Evolutionary conservation across 2,113 vertebrate species (phyloP), one percentile per base, ranked within the genome.

Genomic region (Trematomus loennbergii): DNA sequence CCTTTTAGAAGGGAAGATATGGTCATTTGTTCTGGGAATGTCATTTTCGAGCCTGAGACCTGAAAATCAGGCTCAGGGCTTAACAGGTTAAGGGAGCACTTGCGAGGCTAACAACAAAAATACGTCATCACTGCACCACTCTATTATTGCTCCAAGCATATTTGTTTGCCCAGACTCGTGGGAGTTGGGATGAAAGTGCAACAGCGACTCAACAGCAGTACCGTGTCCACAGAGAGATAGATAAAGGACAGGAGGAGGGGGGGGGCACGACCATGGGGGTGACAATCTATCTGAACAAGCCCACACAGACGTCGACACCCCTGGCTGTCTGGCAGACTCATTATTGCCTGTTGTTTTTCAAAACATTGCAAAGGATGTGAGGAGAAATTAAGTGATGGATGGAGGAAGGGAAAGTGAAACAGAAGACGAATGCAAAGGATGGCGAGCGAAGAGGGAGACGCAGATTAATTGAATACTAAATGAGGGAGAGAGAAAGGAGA

Each of bases 271-370:
- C 36, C 58, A 22, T 12, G 18, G 11, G 29, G 49, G 36, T 25
- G 71, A 68, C 57, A 53, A 48, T 68, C 68, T 54, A 75, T 75
- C 49, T 81, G 20, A 29, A 60, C 46, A 46, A 29, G 20, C 55
- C 36, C 25, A 60, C 64, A 60, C 64, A 69, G 48, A 17, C 20
- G 58, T 54, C 33, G n/a, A 74, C 54, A 43, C 54, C 63, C 43
- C 29, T 43, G 36, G 64, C 57, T 53, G 75, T 53, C 57, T 73
- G 57, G 55, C 25, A 59, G 55, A 74, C 62, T 74, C 48, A 73
- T 81, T 48, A 74, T 55, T 52, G 53, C 46, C 25, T 18, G 64
- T 61, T 69, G 64, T 62, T 70, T 63, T 33, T 61, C 65, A 61
- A 49, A 69, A 69, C 57, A 68, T 12, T 20, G n/a, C 36, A 43